phyloP scores from a whole-genome alignment of 2,113 vertebrate species.

The Tursiops truncatus region DNA sequence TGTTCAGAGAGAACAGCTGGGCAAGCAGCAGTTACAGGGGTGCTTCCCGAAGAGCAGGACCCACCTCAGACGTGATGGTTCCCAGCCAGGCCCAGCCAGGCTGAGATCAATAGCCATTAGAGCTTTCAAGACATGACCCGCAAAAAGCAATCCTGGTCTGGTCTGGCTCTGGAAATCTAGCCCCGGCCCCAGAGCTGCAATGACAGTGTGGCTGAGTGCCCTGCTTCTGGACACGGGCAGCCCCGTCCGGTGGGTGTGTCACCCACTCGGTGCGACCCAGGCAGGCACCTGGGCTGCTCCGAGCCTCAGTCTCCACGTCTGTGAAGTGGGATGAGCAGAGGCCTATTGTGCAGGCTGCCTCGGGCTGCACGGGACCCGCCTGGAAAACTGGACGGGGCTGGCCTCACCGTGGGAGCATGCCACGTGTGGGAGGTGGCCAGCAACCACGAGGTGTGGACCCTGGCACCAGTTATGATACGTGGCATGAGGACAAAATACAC shows the following conservation, averaged over 20 bases:
- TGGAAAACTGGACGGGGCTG: neutral
- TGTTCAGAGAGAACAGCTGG: neutral
- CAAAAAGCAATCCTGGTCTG: neutral
- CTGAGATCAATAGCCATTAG: conserved; percentile 51
- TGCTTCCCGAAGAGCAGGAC: conserved; percentile 38
- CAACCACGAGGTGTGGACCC: neutral
- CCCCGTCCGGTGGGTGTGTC: neutral
- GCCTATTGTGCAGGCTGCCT: neutral
- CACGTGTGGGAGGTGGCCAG: accelerated
- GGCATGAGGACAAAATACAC: neutral
- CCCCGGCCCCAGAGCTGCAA: neutral
- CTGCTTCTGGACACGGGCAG: neutral
- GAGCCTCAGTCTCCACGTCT: neutral
- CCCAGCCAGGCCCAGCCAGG: conserved; percentile 24
- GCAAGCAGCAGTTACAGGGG: neutral
- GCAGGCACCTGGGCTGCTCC: neutral
- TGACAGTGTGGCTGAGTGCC: neutral
- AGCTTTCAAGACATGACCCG: neutral
- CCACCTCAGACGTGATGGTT: neutral
- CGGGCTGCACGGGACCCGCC: accelerated
- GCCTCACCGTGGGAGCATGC: accelerated
- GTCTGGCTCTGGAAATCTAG: neutral
- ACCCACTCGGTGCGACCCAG: neutral
- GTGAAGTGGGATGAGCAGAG: neutral
- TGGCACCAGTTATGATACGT: too few species aligned